Evolutionary conservation across 2,113 vertebrate genomes (phyloP), one percentile per base, ranked within the genome.

Genomic region (Phaethornis superciliosus): DNA sequence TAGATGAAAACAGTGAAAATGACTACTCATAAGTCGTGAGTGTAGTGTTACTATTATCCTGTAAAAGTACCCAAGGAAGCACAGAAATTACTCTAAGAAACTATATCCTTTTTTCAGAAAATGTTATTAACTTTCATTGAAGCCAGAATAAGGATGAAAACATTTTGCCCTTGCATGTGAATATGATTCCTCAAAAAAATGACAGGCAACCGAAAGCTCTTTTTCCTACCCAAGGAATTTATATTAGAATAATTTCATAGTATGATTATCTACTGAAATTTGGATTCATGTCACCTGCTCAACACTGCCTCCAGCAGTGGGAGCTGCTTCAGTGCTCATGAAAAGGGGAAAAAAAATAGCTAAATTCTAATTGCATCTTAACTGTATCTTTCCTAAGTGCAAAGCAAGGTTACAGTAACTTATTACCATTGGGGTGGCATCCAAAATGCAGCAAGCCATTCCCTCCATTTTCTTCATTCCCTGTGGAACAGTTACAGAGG

Each of bases 11-110:
- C 71, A 93, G 81, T 91, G 84, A 94, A 84, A 89, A 71, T 91
- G 93, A 95, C 95, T 96, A 94, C 91, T 96, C 93, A 91, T 77
- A 85, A 68, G 47, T 85, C 47, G 26, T 94, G 82, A 94, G 24
- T 74, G 49, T 83, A 93, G 89, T 94, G 91, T 94, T 96, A 95
- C 95, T 94, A 91, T 91, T 96, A 89, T 70, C 60, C 59, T 5
- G 0, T 82, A 77, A 79, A 91, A 88, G 27, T 77, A 91, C 58
- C 71, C 16, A 37, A 92, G 55, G 85, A 91, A 89, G 42, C 46
- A 70, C 15, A 81, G 87, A 81, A 64, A 88, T 59, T 59, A 12
- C 49, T 88, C 11, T 67, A 47, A 91, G 59, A 81, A 72, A 49
- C 33, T 37, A 68, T 60, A 49, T 74, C 32, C 5, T 55, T 69